A percentile compares a stretch with the other conserved stretches of the same genome.
Conservation (phyloP, 2,888 invertebrate species). For the Synergus itoensis region DNA sequence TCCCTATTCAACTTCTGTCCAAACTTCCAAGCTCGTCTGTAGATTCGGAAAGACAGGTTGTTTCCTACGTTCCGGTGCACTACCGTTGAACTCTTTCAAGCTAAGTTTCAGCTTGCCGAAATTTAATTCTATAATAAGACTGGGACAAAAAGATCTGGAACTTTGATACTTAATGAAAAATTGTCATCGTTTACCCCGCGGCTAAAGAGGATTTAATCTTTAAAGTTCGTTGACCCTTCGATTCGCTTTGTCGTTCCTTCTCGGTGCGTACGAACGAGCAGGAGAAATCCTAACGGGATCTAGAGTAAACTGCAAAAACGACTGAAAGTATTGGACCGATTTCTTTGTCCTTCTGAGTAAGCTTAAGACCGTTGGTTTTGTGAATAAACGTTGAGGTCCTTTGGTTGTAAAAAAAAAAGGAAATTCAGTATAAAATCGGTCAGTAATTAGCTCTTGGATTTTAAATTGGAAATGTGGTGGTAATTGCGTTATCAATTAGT, state of each 20-base stretch:
- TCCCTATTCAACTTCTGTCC: conserved; percentile 22
- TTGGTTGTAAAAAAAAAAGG: conserved; percentile 8
- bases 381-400: conserved; percentile 6
- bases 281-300: conserved; percentile 63
- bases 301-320: conserved; percentile 63
- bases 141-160: conserved; percentile 14
- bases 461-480: neutral
- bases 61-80: neutral
- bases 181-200: neutral
- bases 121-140: neutral
- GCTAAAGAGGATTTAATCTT: neutral
- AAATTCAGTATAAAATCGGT: neutral
- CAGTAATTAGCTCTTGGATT: neutral
- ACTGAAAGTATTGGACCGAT: conserved; percentile 44
- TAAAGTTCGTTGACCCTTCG: conserved; percentile 59
- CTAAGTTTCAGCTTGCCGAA: neutral
- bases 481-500: too few species aligned
- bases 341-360: conserved; percentile 60
- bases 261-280: conserved; percentile 37
- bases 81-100: neutral
- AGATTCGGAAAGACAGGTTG: conserved; percentile 5
- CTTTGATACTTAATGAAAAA: conserved; percentile 19
- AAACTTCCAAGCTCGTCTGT: neutral
- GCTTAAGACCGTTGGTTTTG: conserved; percentile 27
- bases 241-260: conserved; percentile 58